Evolutionary conservation across 2,797 vertebrate species (phyloP).

Genomic region (Myotis pilosus): DNA sequence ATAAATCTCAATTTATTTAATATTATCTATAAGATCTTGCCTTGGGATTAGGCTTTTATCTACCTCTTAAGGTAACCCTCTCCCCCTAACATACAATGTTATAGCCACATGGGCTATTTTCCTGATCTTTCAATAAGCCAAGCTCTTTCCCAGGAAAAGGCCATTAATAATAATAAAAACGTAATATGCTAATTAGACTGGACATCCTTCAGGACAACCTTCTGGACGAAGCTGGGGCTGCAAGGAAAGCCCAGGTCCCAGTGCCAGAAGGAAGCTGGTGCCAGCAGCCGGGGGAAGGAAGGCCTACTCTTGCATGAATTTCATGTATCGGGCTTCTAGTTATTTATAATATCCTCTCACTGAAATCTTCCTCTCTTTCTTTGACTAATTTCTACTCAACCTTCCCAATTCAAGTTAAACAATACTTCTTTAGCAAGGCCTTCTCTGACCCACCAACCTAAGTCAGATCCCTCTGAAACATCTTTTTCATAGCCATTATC

Average conservation of each 20-base stretch:
- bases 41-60: background rate
- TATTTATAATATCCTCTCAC: background rate
- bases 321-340: too few species aligned
- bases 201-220: too few species aligned
- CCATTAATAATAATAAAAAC: background rate
- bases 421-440: background rate
- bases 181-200: too few species aligned
- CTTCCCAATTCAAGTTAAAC: constrained; percentile 51
- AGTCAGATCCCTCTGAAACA: background rate
- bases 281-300: too few species aligned
- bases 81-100: background rate
- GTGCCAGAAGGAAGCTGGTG: too few species aligned
- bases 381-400: constrained; percentile 4
- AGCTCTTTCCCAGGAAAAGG: constrained; percentile 1
- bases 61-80: background rate
- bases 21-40: background rate
- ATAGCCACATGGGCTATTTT: background rate
- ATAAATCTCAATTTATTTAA: constrained; percentile 45
- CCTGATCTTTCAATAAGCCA: background rate
- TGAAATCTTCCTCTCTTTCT: constrained; percentile 15
- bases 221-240: too few species aligned
- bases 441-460: background rate
- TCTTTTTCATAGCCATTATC: background rate
- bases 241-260: too few species aligned
- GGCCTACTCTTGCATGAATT: too few species aligned